Evolutionary conservation across 2,888 invertebrate genomes (phyloP), one percentile per base, ranked within the genome.

Genomic region (Prenolepis imparis): DNA sequence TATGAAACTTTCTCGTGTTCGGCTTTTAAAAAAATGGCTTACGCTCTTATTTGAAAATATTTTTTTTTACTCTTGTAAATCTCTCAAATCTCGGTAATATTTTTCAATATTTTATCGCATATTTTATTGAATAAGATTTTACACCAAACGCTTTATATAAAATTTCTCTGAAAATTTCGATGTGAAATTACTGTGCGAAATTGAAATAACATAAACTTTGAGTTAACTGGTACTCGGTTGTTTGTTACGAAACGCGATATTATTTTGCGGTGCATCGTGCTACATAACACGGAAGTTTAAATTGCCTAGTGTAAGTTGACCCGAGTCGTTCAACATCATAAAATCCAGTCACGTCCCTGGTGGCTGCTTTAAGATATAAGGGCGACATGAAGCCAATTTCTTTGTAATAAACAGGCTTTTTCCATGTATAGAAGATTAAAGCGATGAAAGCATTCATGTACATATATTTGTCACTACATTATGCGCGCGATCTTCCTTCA

Each of bases 271-370:
- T 44, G 15, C 68, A 68, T 41, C 57, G 68, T 63, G 68, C 78
- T 70, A 59, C 70, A 67, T 66, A 77, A 66, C 77, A 6, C 41
- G 59, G 44, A 70, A 80, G 78, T 80, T 80, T 70, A 70, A 80
- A 80, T 85, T 75, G 83, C 83, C 52, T 59, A 44, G 61, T 61
- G 68, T 74, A 80, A 70, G 39, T 41, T 48, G 82, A 85, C 48
- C 63, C 72, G 72, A 74, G 77, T 57, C 80, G 61, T 75, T 44
- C 44, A 52, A 74, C 66, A 74, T 75, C 67, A 61, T 83, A 80
- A 87, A 87, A 83, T 67, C 82, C 72, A 74, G 85, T 87, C 87
- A 87, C 85, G 83, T 78, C 72, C 72, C 67, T 36, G 66, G 44
- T 67, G 85, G 81, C 87, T 48, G 59, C 73, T 68, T 85, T 74